These are phyloP conservation scores for Dryadula phaetusa DNA, from an alignment of 2,888 invertebrate genomes.

Conservation along the genomic window DNA sequence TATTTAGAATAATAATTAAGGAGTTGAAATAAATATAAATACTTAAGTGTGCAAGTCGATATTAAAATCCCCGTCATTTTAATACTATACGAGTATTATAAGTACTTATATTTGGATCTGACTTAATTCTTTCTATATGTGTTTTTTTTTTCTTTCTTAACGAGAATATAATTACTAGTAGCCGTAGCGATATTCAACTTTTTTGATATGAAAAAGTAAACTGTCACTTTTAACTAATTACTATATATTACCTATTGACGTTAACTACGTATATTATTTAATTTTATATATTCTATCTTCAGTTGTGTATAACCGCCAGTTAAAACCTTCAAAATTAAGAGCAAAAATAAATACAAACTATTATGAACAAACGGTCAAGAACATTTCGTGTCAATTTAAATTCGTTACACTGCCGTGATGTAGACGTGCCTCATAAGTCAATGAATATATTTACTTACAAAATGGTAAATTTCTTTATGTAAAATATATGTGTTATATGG, in stretches of 20 bases:
- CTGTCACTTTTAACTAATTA: too few species aligned
- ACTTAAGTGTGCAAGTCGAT: neutral
- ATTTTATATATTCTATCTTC: neutral
- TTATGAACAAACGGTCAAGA: slow-evolving; percentile 9
- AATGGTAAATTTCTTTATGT: too few species aligned
- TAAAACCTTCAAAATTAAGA: neutral
- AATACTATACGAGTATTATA: too few species aligned
- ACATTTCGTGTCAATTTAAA: slow-evolving; percentile 9
- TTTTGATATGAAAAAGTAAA: too few species aligned
- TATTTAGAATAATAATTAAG: neutral
- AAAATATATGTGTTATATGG: too few species aligned
- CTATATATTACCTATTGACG: too few species aligned
- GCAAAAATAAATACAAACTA: neutral
- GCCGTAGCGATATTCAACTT: too few species aligned
- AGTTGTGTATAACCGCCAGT: neutral
- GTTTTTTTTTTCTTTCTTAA: too few species aligned
- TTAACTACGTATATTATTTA: neutral
- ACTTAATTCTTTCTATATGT: too few species aligned
- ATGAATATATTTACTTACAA: neutral
- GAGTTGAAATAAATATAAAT: neutral
- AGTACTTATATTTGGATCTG: too few species aligned
- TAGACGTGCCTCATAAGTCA: slow-evolving; percentile 1
- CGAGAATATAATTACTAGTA: too few species aligned
- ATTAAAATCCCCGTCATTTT: too few species aligned
- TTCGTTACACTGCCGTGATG: slow-evolving; percentile 4